A percentile compares a stretch with the other conserved stretches of the same genome.
These are phyloP conservation scores for Lepidurus arcticus DNA, from an alignment of 1,140 invertebrate species.

Conservation along the genomic window DNA sequence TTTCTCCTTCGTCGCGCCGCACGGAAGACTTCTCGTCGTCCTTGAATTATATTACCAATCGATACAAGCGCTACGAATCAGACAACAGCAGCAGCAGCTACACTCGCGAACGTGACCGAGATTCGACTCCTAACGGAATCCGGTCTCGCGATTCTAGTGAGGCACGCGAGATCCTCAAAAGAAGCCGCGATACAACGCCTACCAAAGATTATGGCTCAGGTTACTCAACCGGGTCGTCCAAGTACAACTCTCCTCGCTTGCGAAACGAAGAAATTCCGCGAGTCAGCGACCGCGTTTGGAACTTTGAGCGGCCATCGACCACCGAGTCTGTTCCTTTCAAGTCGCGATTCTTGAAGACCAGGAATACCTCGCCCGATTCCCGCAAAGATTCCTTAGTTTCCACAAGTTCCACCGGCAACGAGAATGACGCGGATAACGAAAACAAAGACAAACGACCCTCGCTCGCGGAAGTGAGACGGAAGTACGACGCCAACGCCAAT, in stretches of 20 bases:
- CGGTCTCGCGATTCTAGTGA: constrained; percentile 1
- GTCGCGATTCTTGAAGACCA: background rate
- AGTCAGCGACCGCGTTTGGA: background rate
- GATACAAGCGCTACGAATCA: background rate
- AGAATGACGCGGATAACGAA: constrained; percentile 28
- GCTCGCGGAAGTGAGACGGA: constrained; percentile 36
- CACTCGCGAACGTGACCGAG: background rate
- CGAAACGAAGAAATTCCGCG: background rate
- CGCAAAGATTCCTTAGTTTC: background rate
- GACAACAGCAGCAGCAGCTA: background rate
- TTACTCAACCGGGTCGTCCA: background rate
- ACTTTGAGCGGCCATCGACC: background rate
- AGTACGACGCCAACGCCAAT: constrained; percentile 37
- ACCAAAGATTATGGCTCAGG: background rate
- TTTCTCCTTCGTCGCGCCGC: background rate
- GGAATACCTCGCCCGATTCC: background rate
- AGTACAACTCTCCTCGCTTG: background rate
- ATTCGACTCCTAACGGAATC: background rate
- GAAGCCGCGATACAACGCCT: background rate
- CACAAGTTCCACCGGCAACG: background rate
- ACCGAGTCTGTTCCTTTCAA: background rate
- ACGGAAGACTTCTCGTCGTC: background rate
- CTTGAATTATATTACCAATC: constrained; percentile 1
- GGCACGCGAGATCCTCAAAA: background rate
- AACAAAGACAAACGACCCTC: constrained; percentile 35